Evolutionary conservation across 2,888 invertebrate species (phyloP).

Genomic region (Meteorus colon): DNA sequence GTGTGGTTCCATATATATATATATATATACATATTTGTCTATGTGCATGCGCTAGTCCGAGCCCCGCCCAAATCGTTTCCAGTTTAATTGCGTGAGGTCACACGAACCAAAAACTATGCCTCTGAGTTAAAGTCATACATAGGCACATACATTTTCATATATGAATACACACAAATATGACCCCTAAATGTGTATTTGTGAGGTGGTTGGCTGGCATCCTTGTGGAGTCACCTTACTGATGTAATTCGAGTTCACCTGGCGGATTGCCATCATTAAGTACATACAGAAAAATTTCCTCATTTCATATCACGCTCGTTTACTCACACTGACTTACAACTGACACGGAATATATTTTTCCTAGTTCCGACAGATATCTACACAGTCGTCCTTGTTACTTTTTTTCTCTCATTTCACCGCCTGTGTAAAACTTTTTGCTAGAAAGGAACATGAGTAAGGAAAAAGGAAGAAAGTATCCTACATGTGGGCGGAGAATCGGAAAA

Average conservation of each 20-base stretch:
- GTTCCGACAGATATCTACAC: too few species aligned
- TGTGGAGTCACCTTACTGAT: conserved; percentile 7
- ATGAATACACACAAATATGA: background rate
- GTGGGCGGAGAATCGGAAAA: background rate
- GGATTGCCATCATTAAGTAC: conserved; percentile 2
- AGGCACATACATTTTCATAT: background rate
- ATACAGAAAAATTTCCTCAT: background rate
- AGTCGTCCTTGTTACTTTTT: too few species aligned
- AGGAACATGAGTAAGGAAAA: background rate
- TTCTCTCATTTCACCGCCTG: too few species aligned
- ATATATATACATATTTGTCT: too few species aligned
- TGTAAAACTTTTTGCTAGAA: background rate
- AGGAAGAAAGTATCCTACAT: too few species aligned
- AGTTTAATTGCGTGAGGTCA: conserved; percentile 20
- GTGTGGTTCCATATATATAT: background rate
- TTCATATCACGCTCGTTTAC: background rate
- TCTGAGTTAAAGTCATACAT: conserved; percentile 4
- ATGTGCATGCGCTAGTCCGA: background rate
- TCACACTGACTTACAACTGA: background rate
- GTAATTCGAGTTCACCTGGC: conserved; percentile 22
- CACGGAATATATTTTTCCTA: too few species aligned
- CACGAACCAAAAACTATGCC: background rate
- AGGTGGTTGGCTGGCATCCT: background rate
- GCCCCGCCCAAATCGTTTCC: conserved; percentile 23
- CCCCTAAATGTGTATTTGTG: background rate